phyloP scores from a whole-genome alignment of 2,888 invertebrate genomes.

The Calephelis perditalis region DNA sequence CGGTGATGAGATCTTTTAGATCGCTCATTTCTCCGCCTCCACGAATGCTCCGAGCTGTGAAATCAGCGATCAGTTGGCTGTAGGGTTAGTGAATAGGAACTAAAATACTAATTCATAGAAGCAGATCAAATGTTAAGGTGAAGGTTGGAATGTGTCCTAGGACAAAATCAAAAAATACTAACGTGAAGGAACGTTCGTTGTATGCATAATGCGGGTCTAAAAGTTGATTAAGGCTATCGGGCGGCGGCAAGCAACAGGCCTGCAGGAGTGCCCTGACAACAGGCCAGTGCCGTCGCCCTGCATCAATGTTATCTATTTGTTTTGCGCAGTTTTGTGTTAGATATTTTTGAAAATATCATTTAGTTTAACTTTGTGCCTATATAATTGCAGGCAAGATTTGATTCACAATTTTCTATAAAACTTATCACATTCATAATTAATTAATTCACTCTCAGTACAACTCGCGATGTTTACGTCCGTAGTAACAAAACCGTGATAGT shows the following conservation, averaged over 20 bases:
- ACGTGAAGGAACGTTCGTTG: conserved; percentile 58
- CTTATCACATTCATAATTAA: background rate
- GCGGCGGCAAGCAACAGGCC: conserved; percentile 64
- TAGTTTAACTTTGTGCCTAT: background rate
- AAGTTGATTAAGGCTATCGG: conserved; percentile 54
- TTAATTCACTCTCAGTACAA: conserved; percentile 7
- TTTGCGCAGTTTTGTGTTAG: background rate
- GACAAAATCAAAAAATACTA: conserved; percentile 47
- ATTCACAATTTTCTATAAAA: background rate
- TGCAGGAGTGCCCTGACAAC: conserved; percentile 53
- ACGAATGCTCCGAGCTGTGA: conserved; percentile 86
- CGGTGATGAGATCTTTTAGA: conserved; percentile 92
- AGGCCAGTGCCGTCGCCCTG: conserved; percentile 53
- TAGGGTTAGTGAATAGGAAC: conserved; percentile 68
- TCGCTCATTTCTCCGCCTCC: conserved; percentile 88
- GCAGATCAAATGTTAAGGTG: conserved; percentile 47
- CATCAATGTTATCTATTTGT: conserved; percentile 40
- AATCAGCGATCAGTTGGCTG: conserved; percentile 77
- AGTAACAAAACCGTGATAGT: conserved; percentile 25
- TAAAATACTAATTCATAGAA: conserved; percentile 27
- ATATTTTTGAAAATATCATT: background rate
- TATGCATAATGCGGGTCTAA: conserved; percentile 52
- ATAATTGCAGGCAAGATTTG: background rate
- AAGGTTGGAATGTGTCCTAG: conserved; percentile 49
- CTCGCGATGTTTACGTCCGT: conserved; percentile 22